These are phyloP conservation scores for Pseudomyrmex concolor DNA, from an alignment of 1,140 invertebrate genomes.

Conservation along the genomic window DNA sequence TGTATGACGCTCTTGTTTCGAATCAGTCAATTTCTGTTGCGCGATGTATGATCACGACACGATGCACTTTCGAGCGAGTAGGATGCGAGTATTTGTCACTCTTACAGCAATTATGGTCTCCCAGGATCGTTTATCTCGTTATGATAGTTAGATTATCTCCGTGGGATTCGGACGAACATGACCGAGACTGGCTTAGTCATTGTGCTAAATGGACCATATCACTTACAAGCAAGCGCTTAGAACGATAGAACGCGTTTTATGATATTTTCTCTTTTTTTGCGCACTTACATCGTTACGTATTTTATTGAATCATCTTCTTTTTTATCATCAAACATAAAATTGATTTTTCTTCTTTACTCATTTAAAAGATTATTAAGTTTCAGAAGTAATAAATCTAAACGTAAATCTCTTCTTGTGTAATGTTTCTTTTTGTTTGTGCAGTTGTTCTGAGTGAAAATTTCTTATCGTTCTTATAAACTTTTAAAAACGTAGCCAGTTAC, in stretches of 20 bases:
- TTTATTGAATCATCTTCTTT: neutral
- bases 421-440: too few relatives aligned
- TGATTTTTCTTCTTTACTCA: too few relatives aligned
- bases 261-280: neutral
- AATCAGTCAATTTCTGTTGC: conserved; percentile 25
- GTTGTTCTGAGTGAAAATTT: too few relatives aligned
- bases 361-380: too few relatives aligned
- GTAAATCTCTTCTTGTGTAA: too few relatives aligned
- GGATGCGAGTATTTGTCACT: conserved; percentile 52
- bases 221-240: conserved; percentile 29
- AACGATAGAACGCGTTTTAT: neutral
- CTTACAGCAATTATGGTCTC: conserved; percentile 57
- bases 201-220: conserved; percentile 51
- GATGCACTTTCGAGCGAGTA: conserved; percentile 9
- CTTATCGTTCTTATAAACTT: neutral
- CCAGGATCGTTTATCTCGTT: conserved; percentile 56
- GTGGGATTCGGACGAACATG: conserved; percentile 33
- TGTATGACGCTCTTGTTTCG: neutral
- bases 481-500: too few relatives aligned
- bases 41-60: conserved; percentile 17
- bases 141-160: conserved; percentile 62
- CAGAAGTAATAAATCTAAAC: too few relatives aligned
- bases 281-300: neutral
- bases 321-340: too few relatives aligned
- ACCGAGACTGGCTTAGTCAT: conserved; percentile 15